These are phyloP conservation scores for Helostoma temminkii DNA, from an alignment of 2,797 vertebrate species.

Conservation along the genomic window DNA sequence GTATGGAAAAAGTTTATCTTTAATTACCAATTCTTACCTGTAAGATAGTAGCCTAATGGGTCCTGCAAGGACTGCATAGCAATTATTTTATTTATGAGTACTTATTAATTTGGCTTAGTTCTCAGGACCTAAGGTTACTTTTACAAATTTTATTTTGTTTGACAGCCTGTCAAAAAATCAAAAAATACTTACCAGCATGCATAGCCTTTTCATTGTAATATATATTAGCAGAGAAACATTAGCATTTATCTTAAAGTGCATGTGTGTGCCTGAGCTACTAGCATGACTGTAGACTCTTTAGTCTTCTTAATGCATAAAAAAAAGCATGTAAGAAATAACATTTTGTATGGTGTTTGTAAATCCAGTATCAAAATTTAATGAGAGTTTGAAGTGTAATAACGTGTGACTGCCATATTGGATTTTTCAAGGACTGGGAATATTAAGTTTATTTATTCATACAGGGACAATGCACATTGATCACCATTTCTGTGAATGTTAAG, in stretches of 20 bases:
- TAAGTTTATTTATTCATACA: too few relatives aligned
- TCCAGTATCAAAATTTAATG: slow-evolving; percentile 10
- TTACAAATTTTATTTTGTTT: not conserved
- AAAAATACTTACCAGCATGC: not conserved
- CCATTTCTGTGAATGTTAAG: too few relatives aligned
- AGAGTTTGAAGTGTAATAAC: not conserved
- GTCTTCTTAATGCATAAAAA: slow-evolving; percentile 3
- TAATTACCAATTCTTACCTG: not conserved
- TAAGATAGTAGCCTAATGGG: not conserved
- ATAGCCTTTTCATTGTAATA: too few relatives aligned
- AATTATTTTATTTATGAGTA: not conserved
- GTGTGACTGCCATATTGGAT: too few relatives aligned
- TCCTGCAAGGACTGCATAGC: not conserved
- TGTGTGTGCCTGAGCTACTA: too few relatives aligned
- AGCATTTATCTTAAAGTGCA: not conserved
- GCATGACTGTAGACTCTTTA: not conserved
- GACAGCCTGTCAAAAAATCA: too few relatives aligned
- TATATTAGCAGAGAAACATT: too few relatives aligned
- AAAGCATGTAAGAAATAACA: slow-evolving; percentile 1
- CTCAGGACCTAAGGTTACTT: not conserved
- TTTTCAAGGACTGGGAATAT: too few relatives aligned
- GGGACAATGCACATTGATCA: too few relatives aligned
- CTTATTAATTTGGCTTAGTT: not conserved
- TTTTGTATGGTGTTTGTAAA: not conserved
- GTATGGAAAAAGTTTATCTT: not conserved